Conservation (phyloP, 23 tunicate species). For the Styela clava region DNA sequence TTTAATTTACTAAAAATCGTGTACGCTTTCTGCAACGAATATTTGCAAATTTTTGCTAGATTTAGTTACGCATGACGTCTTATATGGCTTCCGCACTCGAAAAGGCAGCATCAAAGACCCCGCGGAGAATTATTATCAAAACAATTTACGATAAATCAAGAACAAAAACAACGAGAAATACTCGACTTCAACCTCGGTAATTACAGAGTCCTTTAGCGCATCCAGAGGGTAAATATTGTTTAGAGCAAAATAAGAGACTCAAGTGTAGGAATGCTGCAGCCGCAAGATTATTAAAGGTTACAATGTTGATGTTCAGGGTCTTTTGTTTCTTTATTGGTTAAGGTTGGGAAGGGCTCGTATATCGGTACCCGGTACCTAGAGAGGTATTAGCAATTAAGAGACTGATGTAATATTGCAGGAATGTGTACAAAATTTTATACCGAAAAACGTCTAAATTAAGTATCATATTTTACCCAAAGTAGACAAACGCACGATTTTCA, state of each 20-base stretch:
- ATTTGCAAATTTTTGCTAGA: conserved; percentile 14
- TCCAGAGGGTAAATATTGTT: not conserved
- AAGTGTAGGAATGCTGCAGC: not conserved
- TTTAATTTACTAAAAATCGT: too few relatives aligned
- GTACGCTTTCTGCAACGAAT: too few relatives aligned
- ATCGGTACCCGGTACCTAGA: not conserved
- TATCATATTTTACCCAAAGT: too few relatives aligned
- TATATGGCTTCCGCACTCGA: conserved; percentile 11
- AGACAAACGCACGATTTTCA: too few relatives aligned
- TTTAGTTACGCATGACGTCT: conserved; percentile 22
- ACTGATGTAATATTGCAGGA: not conserved
- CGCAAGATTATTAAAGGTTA: not conserved
- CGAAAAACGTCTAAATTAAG: too few relatives aligned
- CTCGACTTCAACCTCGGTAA: not conserved
- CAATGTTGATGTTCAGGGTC: not conserved
- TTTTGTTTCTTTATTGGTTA: not conserved
- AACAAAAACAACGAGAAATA: conserved; percentile 7
- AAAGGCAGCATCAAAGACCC: not conserved
- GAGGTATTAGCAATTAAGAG: not conserved
- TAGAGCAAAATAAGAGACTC: not conserved
- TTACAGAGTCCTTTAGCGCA: not conserved
- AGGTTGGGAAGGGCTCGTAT: not conserved
- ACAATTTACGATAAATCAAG: not conserved
- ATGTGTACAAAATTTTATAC: not conserved
- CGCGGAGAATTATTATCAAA: conserved; percentile 1